Base-by-base conservation (phyloP, 1,140 invertebrate species). In the Bombus sylvicola region DNA sequence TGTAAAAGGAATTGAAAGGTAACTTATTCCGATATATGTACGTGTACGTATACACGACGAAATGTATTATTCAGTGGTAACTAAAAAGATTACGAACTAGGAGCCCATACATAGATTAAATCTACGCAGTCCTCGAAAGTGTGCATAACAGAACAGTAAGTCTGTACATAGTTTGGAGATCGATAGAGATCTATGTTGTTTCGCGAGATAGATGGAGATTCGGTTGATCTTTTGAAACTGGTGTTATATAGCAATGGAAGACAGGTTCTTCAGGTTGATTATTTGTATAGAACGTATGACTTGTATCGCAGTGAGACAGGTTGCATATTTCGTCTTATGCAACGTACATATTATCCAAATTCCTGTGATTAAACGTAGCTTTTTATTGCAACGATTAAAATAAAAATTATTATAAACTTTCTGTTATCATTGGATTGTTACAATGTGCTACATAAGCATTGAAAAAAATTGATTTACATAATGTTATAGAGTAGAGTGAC, bases 1-100 rank as follows among this genome's bases (percentile, higher is more conserved):
- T 25, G 73, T 34, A 53, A 57, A 75, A 75, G 47, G 25, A 75
- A 75, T 47, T 59, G 74, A 47, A 57, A 57, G 47, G 47, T 75
- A 75, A 28, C 10, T 57, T 37, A 75, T 75, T 41, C 74, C 15
- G 47, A 25, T 18, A 6, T 22, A 53, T 3, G 43, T 9, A 59
- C 22, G 10, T 3, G 15, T 62, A 28, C 10, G 18, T 22, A 53
- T 22, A 22, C 47, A 53, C 59, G 59, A 28, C 47, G 74, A 75
- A 75, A 75, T 28, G 47, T 57, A 28, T 28, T 28, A 53, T 22
- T 53, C n/a, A 37, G 12, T 37, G 34, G 37, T 75, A 28, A 37
- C 34, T 28, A 53, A 53, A 53, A 53, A 53, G 25, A 31, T 75
- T 34, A 31, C 43, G 59, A 37, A 57, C 12, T 57, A 34, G 31